Percentiles rank a stretch among this genome's conserved stretches.
phyloP scores from a whole-genome alignment of 2,113 vertebrate genomes.

The Pseudorasbora parva region DNA sequence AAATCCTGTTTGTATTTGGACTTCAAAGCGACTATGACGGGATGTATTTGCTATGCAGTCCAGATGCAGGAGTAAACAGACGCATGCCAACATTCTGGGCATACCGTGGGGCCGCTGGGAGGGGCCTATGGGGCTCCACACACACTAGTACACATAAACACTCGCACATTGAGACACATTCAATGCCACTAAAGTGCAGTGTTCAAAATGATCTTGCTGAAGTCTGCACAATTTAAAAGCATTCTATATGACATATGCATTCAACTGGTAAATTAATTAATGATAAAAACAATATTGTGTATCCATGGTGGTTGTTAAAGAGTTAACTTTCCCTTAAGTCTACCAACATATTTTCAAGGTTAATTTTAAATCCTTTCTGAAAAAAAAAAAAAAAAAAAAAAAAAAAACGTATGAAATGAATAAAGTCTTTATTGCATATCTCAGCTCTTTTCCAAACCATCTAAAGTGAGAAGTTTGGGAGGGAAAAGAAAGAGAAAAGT shows the following conservation, averaged over 20 bases:
- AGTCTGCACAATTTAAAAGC: neutral
- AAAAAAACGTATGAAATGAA: too few relatives aligned
- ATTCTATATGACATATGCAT: neutral
- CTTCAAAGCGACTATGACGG: neutral
- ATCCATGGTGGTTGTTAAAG: neutral
- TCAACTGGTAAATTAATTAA: neutral
- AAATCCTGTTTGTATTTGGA: neutral
- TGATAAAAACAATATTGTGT: neutral
- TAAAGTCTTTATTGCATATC: neutral
- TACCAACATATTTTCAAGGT: neutral
- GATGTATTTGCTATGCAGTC: constrained; percentile 52
- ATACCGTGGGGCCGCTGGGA: constrained; percentile 69
- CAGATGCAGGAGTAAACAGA: constrained; percentile 65
- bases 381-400: too few relatives aligned
- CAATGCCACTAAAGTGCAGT: neutral
- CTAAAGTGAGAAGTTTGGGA: constrained; percentile 33
- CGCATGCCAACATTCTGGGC: constrained; percentile 67
- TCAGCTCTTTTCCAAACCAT: neutral
- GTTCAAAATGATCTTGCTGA: constrained; percentile 17
- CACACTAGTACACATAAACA: constrained; percentile 19
- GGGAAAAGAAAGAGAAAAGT: constrained; percentile 45
- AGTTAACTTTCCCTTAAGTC: neutral
- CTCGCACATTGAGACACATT: neutral
- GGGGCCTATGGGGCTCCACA: constrained; percentile 56
- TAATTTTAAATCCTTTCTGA: neutral